phyloP scores from a whole-genome alignment of 1,140 invertebrate genomes.

The Pantala flavescens region DNA sequence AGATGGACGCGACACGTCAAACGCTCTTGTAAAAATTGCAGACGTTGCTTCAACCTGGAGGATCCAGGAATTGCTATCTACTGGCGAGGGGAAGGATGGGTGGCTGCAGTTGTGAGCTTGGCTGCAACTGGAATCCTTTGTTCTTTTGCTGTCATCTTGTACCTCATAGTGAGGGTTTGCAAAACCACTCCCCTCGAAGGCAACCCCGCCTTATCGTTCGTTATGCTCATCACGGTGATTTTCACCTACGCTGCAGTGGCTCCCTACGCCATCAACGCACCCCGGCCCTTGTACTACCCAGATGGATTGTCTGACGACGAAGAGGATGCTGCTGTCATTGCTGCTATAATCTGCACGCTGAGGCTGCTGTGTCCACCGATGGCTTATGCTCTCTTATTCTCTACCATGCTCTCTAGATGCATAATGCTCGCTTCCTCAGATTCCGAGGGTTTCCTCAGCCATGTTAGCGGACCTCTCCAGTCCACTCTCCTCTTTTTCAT shows the following conservation, averaged over 20 bases:
- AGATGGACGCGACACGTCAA: background rate
- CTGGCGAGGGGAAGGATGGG: slow-evolving; percentile 35
- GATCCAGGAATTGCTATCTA: slow-evolving; percentile 15
- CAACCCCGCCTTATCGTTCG: slow-evolving; percentile 38
- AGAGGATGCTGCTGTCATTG: slow-evolving; percentile 18
- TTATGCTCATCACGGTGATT: slow-evolving; percentile 38
- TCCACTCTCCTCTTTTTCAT: slow-evolving; percentile 44
- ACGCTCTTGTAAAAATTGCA: background rate
- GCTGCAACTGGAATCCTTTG: slow-evolving; percentile 36
- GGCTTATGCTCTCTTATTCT: slow-evolving; percentile 42
- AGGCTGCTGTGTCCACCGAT: slow-evolving; percentile 41
- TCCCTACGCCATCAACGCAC: slow-evolving; percentile 42
- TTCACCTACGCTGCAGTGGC: slow-evolving; percentile 41
- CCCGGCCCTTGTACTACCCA: slow-evolving; percentile 18
- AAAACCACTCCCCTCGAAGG: slow-evolving; percentile 38
- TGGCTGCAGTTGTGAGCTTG: slow-evolving; percentile 39
- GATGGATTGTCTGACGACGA: slow-evolving; percentile 32
- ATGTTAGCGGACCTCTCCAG: slow-evolving; percentile 49
- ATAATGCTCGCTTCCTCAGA: slow-evolving; percentile 46
- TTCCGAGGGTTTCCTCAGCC: slow-evolving; percentile 43
- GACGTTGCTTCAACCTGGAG: background rate
- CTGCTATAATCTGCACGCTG: slow-evolving; percentile 33
- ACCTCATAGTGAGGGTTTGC: slow-evolving; percentile 41
- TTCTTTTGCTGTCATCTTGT: slow-evolving; percentile 36
- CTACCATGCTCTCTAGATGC: slow-evolving; percentile 43